phyloP scores from a whole-genome alignment of 1,140 invertebrate species.

The Aphis craccivora region DNA sequence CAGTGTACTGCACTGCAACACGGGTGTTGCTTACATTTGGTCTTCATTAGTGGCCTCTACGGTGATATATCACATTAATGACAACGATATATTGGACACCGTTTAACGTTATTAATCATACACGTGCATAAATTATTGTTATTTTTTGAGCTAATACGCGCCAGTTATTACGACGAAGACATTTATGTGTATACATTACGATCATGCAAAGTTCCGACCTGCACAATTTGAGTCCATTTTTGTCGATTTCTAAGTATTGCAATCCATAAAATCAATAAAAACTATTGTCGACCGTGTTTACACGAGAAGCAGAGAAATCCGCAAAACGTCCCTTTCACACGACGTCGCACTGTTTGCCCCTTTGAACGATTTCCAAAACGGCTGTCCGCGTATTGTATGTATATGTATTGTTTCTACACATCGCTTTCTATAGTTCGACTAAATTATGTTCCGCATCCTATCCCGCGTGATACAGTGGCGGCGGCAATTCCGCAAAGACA shows the following conservation, averaged over 20 bases:
- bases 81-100: neutral
- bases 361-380: conserved; percentile 35
- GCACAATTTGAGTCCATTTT: neutral
- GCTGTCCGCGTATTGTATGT: neutral
- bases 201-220: neutral
- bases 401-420: neutral
- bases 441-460: neutral
- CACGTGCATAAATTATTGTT: neutral
- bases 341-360: neutral
- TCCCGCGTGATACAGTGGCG: neutral
- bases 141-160: neutral
- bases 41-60: neutral
- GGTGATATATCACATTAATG: neutral
- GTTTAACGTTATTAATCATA: neutral
- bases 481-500: neutral
- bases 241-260: neutral
- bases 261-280: neutral
- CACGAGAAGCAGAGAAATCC: neutral
- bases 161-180: neutral
- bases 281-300: neutral
- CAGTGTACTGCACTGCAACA: neutral
- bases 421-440: neutral
- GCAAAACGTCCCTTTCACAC: conserved; percentile 1
- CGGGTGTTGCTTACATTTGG: neutral
- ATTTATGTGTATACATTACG: neutral